Conservation (phyloP, 2,113 vertebrate species). For the Spilogale gracilis region DNA sequence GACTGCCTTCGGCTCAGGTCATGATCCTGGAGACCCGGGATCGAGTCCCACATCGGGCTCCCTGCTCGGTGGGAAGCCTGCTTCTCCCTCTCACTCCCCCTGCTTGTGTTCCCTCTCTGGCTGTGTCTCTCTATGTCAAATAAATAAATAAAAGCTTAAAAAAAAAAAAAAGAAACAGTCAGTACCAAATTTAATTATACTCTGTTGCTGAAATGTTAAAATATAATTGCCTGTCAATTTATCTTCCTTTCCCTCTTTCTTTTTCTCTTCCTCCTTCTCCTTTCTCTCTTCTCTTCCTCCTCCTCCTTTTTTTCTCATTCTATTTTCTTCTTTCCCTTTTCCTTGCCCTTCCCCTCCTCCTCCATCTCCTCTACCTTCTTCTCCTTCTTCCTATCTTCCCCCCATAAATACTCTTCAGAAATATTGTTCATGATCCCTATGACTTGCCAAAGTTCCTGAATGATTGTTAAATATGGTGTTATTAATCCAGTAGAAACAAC, state of each 20-base stretch:
- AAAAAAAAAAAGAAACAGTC: no score
- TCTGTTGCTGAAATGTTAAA: background rate
- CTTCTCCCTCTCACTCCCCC: no score
- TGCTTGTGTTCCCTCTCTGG: no score
- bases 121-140: no score
- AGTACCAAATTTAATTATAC: background rate
- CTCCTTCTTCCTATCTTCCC: no score
- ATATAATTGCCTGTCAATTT: background rate
- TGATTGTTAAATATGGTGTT: background rate
- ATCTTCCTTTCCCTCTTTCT: background rate
- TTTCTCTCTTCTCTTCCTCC: background rate
- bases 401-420: background rate
- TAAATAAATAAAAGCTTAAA: no score
- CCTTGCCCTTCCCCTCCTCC: background rate
- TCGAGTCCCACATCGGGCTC: no score
- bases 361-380: background rate
- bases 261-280: background rate
- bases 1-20: no score
- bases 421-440: fast-evolving
- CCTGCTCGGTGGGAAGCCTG: no score
- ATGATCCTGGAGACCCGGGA: no score
- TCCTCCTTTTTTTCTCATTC: background rate
- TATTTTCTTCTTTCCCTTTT: no score
- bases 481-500: fast-evolving
- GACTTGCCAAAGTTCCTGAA: background rate